phyloP scores from a whole-genome alignment of 2,888 invertebrate species.

The Altica lythri region DNA sequence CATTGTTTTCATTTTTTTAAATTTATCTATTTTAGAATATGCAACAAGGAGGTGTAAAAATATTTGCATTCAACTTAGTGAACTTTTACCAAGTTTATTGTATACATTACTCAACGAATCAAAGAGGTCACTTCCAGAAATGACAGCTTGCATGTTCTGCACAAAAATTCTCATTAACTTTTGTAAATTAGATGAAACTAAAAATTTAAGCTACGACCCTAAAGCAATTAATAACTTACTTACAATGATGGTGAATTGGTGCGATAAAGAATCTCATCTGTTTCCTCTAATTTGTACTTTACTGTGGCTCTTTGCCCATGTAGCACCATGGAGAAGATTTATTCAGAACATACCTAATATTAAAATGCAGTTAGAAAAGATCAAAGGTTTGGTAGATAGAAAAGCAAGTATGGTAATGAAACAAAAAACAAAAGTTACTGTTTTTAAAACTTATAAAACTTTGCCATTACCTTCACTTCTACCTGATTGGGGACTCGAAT shows the following conservation, averaged over 20 bases:
- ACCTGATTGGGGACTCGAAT: slow-evolving; percentile 54
- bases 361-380: slow-evolving; percentile 45
- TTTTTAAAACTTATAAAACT: slow-evolving; percentile 40
- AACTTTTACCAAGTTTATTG: slow-evolving; percentile 52
- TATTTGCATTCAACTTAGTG: slow-evolving; percentile 50
- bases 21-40: slow-evolving; percentile 52
- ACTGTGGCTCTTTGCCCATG: slow-evolving; percentile 69
- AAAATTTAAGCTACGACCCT: slow-evolving; percentile 65
- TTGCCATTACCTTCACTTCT: slow-evolving; percentile 43
- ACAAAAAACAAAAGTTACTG: slow-evolving; percentile 36
- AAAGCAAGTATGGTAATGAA: slow-evolving; percentile 51
- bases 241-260: slow-evolving; percentile 69
- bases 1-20: background rate
- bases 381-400: slow-evolving; percentile 44
- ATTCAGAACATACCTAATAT: slow-evolving; percentile 46
- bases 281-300: slow-evolving; percentile 70
- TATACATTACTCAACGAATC: slow-evolving; percentile 53
- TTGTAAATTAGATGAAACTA: slow-evolving; percentile 66
- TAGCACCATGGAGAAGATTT: slow-evolving; percentile 58
- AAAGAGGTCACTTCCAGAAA: slow-evolving; percentile 66
- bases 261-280: slow-evolving; percentile 67
- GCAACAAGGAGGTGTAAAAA: slow-evolving; percentile 53
- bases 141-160: slow-evolving; percentile 61
- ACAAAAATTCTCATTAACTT: slow-evolving; percentile 69
- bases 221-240: slow-evolving; percentile 65